phyloP scores from a whole-genome alignment of 2,888 invertebrate species.

The Ophion slaviceki region DNA sequence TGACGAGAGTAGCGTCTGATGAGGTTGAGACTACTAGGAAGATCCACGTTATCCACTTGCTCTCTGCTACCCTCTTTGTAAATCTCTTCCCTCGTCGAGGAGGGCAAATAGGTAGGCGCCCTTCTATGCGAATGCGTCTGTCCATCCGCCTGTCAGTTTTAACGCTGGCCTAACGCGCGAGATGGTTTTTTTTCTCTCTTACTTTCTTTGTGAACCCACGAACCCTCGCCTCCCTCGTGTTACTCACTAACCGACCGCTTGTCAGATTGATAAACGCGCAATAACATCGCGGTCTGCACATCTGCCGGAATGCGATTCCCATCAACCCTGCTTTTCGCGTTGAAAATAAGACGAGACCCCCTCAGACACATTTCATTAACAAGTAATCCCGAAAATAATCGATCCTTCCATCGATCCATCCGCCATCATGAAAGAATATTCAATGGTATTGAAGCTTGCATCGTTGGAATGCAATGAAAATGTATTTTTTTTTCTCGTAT shows the following conservation, averaged over 20 bases:
- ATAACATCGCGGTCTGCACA: constrained; percentile 11
- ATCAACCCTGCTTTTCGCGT: background rate
- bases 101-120: constrained; percentile 72
- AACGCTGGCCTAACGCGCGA: constrained; percentile 66
- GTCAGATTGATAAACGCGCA: constrained; percentile 35
- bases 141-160: constrained; percentile 68
- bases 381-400: background rate
- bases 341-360: no score
- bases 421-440: no score
- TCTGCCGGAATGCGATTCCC: background rate
- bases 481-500: no score
- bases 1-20: constrained; percentile 75
- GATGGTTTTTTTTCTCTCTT: constrained; percentile 19
- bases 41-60: constrained; percentile 48
- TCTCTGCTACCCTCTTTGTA: constrained; percentile 37
- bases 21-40: constrained; percentile 64
- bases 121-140: constrained; percentile 64
- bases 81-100: constrained; percentile 53
- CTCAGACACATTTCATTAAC: background rate
- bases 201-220: constrained; percentile 27
- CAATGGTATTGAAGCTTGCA: no score
- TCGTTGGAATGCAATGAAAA: no score
- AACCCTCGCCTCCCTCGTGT: constrained; percentile 38
- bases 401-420: background rate
- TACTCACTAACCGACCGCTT: constrained; percentile 59